Evolutionary conservation across 2,113 vertebrate genomes (phyloP), one percentile per base, ranked within the genome.

Genomic region (Cyprinodon tularosa): DNA sequence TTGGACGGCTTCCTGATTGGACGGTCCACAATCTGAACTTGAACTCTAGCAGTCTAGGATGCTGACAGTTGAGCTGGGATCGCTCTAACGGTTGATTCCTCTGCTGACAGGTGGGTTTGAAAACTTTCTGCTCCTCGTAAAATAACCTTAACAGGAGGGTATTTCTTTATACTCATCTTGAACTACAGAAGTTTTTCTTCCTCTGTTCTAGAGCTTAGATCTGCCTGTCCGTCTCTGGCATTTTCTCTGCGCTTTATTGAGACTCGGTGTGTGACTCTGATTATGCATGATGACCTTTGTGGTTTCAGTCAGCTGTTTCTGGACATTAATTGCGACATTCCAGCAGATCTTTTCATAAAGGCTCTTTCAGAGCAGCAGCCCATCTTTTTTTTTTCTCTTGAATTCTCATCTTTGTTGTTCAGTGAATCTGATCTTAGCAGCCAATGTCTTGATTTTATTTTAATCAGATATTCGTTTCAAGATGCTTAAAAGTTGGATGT

Each of bases 251-350:
- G 44, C 73, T 81, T 74, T 69, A 74, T 60, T 66, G 65, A 81
- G 70, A 37, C 66, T 85, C 82, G 83, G 80, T 88, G 86, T 85
- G 85, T 84, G 90, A 82, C 76, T 88, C 70, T 62, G 87, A 91
- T 91, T 91, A 86, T 89, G 82, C 68, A 61, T 3, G 42, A 48
- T 86, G 89, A 88, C 89, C 88, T 93, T 93, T 91, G 85, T 68
- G 60, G 78, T 79, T 72, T 88, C 85, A 86, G 82, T 90, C 88
- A 91, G 87, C 84, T 91, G 50, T 84, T 78, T 86, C 84, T 86
- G 83, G 80, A 62, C 77, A 61, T 84, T 73, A 82, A 84, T 45
- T 76, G 76, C 80, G 76, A 88, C 85, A 91, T 90, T 93, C 88
- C 84, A 82, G 78, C 62, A 1, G 81, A 74, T 74, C 65, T 45